A percentile compares a stretch with the other conserved stretches of the same genome.
phyloP scores from a whole-genome alignment of 2,888 invertebrate species.

The Erebia ligea region DNA sequence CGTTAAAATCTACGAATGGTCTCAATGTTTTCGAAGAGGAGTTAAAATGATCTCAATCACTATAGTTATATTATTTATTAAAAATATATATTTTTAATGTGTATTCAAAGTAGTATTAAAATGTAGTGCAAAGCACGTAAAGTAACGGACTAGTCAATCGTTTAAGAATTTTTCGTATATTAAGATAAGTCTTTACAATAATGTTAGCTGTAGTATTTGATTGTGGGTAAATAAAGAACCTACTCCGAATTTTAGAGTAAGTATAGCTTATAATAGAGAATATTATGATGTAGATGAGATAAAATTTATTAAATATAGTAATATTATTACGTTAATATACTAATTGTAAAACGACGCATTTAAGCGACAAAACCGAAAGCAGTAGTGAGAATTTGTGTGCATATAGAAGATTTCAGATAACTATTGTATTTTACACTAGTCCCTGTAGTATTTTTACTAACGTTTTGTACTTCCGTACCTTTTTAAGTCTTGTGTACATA shows the following conservation, averaged over 20 bases:
- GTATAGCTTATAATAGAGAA: conserved; percentile 49
- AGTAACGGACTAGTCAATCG: conserved; percentile 41
- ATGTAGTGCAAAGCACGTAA: conserved; percentile 46
- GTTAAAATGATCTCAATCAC: conserved; percentile 18
- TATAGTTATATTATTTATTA: conserved; percentile 21
- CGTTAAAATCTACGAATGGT: conserved; percentile 2
- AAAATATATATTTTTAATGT: conserved; percentile 24
- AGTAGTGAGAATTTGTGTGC: conserved; percentile 70
- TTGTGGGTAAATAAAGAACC: conserved; percentile 61
- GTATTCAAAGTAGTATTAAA: conserved; percentile 27
- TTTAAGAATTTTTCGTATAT: conserved; percentile 21
- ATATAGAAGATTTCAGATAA: conserved; percentile 48
- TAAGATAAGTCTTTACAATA: conserved; percentile 21
- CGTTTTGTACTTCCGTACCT: conserved; percentile 72
- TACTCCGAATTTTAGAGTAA: conserved; percentile 68
- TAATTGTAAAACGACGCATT: conserved; percentile 48
- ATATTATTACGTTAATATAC: conserved; percentile 38
- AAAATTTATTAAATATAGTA: conserved; percentile 37
- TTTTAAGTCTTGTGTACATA: conserved; percentile 37
- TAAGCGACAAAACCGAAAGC: conserved; percentile 67
- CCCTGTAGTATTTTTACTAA: conserved; percentile 77
- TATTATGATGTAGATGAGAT: conserved; percentile 42
- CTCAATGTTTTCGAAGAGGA: conserved; percentile 5
- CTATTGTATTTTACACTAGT: conserved; percentile 69
- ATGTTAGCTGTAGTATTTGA: conserved; percentile 34